These are phyloP conservation scores for Epinephelus fuscoguttatus DNA, from an alignment of 2,113 vertebrate genomes.

Conservation along the genomic window DNA sequence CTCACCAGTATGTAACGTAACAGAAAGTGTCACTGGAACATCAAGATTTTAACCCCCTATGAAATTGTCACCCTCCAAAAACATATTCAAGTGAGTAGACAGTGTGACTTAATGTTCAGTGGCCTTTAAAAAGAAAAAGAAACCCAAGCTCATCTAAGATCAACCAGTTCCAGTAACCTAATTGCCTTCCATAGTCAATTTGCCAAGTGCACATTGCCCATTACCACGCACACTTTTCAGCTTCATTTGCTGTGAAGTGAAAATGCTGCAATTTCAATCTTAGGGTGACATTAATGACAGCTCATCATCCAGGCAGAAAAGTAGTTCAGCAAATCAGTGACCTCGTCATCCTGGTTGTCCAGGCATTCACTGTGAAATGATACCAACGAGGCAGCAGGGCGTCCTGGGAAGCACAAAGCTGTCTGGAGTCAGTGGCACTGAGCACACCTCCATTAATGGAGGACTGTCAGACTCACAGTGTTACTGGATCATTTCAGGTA, in stretches of 20 bases:
- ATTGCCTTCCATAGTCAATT: slow-evolving; percentile 41
- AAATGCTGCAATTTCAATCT: slow-evolving; percentile 51
- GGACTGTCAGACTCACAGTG: not conserved
- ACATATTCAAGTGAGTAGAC: not conserved
- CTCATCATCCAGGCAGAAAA: slow-evolving; percentile 56
- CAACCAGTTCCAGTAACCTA: slow-evolving; percentile 53
- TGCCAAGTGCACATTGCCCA: slow-evolving; percentile 40
- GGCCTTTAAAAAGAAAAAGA: not conserved
- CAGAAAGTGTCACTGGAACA: too few species aligned
- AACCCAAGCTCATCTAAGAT: slow-evolving; percentile 38
- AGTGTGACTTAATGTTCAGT: not conserved
- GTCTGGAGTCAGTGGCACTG: slow-evolving; percentile 19
- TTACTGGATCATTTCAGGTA: not conserved
- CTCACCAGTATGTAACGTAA: too few species aligned
- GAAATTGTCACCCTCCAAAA: not conserved
- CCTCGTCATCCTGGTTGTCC: slow-evolving; percentile 41
- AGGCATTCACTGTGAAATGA: slow-evolving; percentile 54
- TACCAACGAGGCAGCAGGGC: slow-evolving; percentile 32
- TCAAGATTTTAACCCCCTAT: not conserved
- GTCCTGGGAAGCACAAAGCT: slow-evolving; percentile 31
- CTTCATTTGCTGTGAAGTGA: slow-evolving; percentile 61
- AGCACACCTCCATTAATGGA: slow-evolving; percentile 17
- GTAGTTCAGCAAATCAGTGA: slow-evolving; percentile 52
- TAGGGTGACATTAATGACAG: slow-evolving; percentile 43
- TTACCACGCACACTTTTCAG: slow-evolving; percentile 50